phyloP scores from a whole-genome alignment of 2,113 vertebrate genomes.

The Sterrhoptilus dennistouni region DNA sequence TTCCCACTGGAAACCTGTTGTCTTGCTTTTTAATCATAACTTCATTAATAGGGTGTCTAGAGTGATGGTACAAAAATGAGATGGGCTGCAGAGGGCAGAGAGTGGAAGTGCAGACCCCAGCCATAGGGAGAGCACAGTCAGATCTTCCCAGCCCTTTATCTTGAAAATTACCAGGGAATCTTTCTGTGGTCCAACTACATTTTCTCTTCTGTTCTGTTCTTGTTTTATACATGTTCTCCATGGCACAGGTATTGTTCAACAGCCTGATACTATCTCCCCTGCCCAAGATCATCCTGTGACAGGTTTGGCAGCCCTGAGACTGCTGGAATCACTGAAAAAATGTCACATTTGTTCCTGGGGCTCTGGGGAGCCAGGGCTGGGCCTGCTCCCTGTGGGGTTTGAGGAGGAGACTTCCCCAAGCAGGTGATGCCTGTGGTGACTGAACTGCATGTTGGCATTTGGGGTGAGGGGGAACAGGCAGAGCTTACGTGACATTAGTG shows the following conservation, averaged over 20 bases:
- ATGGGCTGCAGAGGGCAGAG: not conserved
- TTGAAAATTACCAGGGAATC: not conserved
- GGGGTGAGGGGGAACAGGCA: not conserved
- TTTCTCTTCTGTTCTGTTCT: not conserved
- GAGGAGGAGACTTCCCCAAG: not conserved
- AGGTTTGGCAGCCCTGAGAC: not conserved
- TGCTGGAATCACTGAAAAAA: not conserved
- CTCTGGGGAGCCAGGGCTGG: not conserved
- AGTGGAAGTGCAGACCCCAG: rapidly evolving
- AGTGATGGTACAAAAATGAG: not conserved
- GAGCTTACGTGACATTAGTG: not conserved
- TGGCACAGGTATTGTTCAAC: not conserved
- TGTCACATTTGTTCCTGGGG: not conserved
- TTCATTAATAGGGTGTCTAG: not conserved
- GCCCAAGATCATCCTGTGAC: not conserved
- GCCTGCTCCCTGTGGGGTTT: not conserved
- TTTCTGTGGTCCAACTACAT: not conserved
- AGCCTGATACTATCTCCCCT: not conserved
- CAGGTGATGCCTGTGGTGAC: not conserved
- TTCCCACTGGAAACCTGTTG: not conserved
- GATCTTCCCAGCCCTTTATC: not conserved
- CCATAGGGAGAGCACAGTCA: rapidly evolving
- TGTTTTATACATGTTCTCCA: not conserved
- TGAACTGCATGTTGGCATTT: not conserved
- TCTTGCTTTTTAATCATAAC: not conserved